phyloP scores from a whole-genome alignment of 2,888 invertebrate genomes.

The Clistopyga incitator region DNA sequence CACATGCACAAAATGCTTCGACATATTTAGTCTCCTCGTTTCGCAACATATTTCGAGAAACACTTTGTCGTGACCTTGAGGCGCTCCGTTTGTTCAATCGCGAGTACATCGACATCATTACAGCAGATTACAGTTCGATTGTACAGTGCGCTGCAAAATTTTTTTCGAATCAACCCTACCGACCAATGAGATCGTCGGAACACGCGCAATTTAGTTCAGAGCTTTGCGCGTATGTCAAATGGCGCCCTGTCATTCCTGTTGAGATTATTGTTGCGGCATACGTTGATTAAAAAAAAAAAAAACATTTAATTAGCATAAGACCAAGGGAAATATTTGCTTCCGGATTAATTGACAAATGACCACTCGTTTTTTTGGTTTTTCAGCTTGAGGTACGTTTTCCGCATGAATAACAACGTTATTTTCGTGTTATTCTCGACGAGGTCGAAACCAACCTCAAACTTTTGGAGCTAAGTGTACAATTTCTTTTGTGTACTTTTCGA shows the following conservation, averaged over 20 bases:
- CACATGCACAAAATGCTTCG: background rate
- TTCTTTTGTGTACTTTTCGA: constrained; percentile 46
- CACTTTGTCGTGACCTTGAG: constrained; percentile 24
- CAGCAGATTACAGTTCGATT: background rate
- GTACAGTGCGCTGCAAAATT: background rate
- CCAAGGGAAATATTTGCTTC: too few species aligned
- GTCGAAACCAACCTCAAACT: constrained; percentile 47
- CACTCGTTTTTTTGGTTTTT: constrained; percentile 1
- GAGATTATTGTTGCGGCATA: constrained; percentile 46
- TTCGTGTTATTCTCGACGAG: background rate
- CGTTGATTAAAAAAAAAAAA: background rate
- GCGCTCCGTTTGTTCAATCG: constrained; percentile 1
- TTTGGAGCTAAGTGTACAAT: constrained; percentile 17
- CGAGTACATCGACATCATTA: constrained; percentile 3
- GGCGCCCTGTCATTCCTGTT: constrained; percentile 60
- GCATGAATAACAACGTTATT: too few species aligned
- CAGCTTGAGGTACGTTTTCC: constrained; percentile 33
- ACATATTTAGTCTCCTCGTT: constrained; percentile 22
- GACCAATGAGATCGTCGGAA: background rate
- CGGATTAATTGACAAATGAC: background rate
- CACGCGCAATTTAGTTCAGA: background rate
- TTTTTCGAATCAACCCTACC: too few species aligned
- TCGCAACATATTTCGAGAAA: constrained; percentile 55
- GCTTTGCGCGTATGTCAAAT: constrained; percentile 45
- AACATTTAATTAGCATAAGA: too few species aligned